These are phyloP conservation scores for Oryzias woworae DNA, from an alignment of 2,113 vertebrate species.

Conservation along the genomic window DNA sequence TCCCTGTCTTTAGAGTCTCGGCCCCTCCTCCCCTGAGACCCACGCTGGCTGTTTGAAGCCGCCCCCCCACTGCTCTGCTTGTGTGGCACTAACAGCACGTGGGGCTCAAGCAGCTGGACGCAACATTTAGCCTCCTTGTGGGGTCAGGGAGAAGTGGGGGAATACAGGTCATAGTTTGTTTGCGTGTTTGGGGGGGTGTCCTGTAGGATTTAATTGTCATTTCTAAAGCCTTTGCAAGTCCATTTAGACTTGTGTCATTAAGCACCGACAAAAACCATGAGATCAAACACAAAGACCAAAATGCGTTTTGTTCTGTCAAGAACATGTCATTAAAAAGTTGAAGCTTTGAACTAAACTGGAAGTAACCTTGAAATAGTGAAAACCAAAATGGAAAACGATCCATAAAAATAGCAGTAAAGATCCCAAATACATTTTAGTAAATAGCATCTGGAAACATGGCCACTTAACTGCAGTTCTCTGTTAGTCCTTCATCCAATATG, in stretches of 20 bases:
- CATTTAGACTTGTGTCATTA: slow-evolving; percentile 57
- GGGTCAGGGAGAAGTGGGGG: slow-evolving; percentile 60
- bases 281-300: slow-evolving; percentile 7
- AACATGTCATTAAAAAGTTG: neutral
- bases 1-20: slow-evolving; percentile 63
- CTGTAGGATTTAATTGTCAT: slow-evolving; percentile 63
- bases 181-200: slow-evolving; percentile 46
- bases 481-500: no score
- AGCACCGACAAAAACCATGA: slow-evolving; percentile 38
- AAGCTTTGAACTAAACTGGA: neutral
- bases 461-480: no score
- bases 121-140: slow-evolving; percentile 78
- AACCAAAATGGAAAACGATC: no score
- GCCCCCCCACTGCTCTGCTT: slow-evolving; percentile 69
- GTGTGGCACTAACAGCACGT: slow-evolving; percentile 76
- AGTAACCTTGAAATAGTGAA: no score
- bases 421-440: no score
- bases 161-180: slow-evolving; percentile 55
- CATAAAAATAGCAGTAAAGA: no score
- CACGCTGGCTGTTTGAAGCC: slow-evolving; percentile 78
- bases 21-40: slow-evolving; percentile 57
- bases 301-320: neutral
- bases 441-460: no score
- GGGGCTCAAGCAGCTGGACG: slow-evolving; percentile 75
- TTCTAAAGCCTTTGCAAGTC: slow-evolving; percentile 64